phyloP scores from a whole-genome alignment of 2,113 vertebrate species.

The Macrotus californicus region DNA sequence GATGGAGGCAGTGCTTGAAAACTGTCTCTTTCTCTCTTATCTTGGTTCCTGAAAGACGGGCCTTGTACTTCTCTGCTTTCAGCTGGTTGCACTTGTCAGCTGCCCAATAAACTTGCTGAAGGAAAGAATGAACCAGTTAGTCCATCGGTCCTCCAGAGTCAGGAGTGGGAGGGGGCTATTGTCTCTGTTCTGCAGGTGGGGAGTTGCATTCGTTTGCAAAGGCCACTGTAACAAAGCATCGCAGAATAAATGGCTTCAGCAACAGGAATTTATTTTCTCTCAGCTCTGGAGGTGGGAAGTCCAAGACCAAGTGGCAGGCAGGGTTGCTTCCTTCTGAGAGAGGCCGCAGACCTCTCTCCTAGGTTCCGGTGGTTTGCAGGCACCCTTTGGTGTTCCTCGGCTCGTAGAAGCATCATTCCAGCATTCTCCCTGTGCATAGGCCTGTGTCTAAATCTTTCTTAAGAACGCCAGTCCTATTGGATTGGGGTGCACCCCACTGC shows the following conservation, averaged over 20 bases:
- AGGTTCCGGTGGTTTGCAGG: neutral
- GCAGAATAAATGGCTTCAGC: neutral
- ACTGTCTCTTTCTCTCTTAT: neutral
- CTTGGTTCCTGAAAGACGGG: neutral
- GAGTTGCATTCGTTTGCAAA: neutral
- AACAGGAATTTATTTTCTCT: neutral
- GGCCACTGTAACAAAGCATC: neutral
- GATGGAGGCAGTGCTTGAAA: neutral
- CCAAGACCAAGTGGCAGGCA: neutral
- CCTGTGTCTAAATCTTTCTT: neutral
- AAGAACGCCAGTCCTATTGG: neutral
- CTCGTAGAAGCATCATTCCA: no score
- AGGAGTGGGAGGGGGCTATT: neutral
- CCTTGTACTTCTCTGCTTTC: neutral
- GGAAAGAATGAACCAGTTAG: neutral
- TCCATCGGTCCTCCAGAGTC: neutral
- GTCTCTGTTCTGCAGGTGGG: neutral
- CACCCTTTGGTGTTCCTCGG: neutral
- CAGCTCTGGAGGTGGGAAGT: neutral
- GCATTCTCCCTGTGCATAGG: rapidly evolving
- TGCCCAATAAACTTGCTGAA: neutral
- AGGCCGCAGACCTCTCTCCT: no score
- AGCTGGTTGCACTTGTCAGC: no score
- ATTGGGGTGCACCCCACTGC: neutral
- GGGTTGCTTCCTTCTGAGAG: neutral